Evolutionary conservation across 2,888 invertebrate species (phyloP).

Genomic region (Rhyacophila evoluta): DNA sequence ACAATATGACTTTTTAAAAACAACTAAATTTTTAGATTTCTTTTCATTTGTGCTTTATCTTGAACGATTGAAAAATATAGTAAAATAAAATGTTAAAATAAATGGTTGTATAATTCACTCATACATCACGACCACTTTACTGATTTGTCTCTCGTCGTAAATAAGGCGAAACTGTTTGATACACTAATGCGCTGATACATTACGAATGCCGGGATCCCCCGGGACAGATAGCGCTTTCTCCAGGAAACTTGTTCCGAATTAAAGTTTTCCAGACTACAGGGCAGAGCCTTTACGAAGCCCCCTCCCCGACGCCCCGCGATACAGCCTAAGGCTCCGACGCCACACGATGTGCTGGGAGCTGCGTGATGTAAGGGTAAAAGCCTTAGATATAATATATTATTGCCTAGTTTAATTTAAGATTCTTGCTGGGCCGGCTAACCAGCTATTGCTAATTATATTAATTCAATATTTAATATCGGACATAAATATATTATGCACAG

Average conservation of each 20-base stretch:
- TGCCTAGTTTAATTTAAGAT: no score
- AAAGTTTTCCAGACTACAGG: conserved; percentile 51
- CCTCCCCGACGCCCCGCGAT: conserved; percentile 7
- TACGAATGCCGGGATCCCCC: conserved; percentile 49
- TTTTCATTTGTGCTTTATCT: no score
- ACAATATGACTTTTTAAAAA: no score
- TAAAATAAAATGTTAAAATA: no score
- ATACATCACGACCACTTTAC: neutral
- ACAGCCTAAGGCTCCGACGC: conserved; percentile 26
- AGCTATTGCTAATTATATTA: no score
- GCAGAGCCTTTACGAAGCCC: conserved; percentile 26
- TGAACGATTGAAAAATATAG: no score
- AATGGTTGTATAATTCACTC: neutral
- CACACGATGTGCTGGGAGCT: conserved; percentile 20
- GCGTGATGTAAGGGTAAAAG: neutral
- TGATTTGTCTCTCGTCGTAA: conserved; percentile 7
- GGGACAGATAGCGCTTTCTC: conserved; percentile 54
- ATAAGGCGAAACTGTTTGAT: conserved; percentile 43
- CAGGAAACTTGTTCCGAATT: conserved; percentile 53
- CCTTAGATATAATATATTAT: no score
- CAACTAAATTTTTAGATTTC: no score
- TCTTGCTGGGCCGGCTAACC: no score
- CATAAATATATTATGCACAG: no score
- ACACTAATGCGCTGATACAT: conserved; percentile 55
- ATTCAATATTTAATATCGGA: no score